A percentile compares a stretch with the other conserved stretches of the same genome.
phyloP scores from a whole-genome alignment of 2,797 vertebrate genomes.

The Rachycentron canadum region DNA sequence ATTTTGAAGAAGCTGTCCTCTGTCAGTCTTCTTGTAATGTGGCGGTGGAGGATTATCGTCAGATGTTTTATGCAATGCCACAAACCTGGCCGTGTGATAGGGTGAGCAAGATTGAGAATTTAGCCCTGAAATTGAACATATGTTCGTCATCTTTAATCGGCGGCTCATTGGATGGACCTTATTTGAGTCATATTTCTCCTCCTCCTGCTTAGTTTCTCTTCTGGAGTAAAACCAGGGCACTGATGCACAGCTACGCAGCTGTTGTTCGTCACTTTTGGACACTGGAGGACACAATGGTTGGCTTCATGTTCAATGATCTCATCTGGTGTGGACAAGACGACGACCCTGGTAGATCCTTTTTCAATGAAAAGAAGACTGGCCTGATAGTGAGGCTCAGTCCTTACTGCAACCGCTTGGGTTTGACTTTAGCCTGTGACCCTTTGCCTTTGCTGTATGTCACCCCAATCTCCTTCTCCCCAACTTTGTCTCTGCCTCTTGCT shows the following conservation, averaged over 20 bases:
- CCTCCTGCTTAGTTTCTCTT: constrained; percentile 80
- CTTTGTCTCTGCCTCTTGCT: no score
- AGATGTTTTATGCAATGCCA: constrained; percentile 71
- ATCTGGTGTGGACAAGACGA: constrained; percentile 83
- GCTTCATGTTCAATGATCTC: constrained; percentile 88
- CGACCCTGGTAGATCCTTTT: constrained; percentile 65
- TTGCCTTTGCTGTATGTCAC: no score
- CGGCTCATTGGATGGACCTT: background rate
- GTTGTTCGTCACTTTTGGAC: constrained; percentile 80
- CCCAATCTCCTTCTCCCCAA: no score
- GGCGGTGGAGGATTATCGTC: constrained; percentile 69
- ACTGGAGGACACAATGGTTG: constrained; percentile 85
- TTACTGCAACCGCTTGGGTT: no score
- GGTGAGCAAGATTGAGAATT: constrained; percentile 54
- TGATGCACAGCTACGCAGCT: constrained; percentile 81
- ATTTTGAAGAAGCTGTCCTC: constrained; percentile 73
- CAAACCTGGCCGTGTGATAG: constrained; percentile 76
- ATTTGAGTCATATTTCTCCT: background rate
- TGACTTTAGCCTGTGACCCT: no score
- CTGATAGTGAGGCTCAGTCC: no score
- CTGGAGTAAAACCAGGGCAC: constrained; percentile 85
- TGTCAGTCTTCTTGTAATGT: constrained; percentile 71
- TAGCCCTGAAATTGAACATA: rapidly evolving
- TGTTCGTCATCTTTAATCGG: rapidly evolving
- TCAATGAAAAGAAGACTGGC: background rate